A percentile compares a stretch with the other conserved stretches of the same genome.
Conservation (phyloP, 1,140 invertebrate species). For the Schmidtea mediterranea region DNA sequence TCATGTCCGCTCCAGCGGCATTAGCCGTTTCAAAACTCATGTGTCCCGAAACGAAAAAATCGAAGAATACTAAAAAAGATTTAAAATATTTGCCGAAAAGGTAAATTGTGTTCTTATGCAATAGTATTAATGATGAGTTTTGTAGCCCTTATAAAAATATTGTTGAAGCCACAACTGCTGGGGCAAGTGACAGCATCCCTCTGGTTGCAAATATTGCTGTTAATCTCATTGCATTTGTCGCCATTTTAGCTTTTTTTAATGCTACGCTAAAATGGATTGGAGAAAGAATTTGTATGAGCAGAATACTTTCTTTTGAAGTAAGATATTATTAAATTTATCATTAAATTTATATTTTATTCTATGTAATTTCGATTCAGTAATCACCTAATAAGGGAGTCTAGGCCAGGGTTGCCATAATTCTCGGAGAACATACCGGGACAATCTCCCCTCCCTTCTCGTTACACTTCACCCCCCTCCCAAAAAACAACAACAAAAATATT, state of each 20-base stretch:
- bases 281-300: constrained; percentile 36
- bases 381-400: too few species aligned
- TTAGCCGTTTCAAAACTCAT: constrained; percentile 60
- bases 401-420: too few species aligned
- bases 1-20: constrained; percentile 76
- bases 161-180: constrained; percentile 59
- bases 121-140: too few species aligned
- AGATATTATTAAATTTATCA: constrained; percentile 8
- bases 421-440: too few species aligned
- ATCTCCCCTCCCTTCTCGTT: too few species aligned
- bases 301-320: constrained; percentile 29
- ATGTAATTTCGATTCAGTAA: too few species aligned
- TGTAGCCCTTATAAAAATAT: constrained; percentile 50
- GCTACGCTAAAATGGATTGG: constrained; percentile 49
- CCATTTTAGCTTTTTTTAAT: constrained; percentile 55
- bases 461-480: too few species aligned
- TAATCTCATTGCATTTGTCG: constrained; percentile 65
- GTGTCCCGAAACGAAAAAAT: constrained; percentile 55
- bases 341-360: constrained; percentile 5
- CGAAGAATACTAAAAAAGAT: constrained; percentile 9
- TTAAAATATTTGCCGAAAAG: constrained; percentile 9
- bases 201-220: constrained; percentile 59
- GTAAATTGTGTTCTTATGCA: constrained; percentile 8
- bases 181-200: constrained; percentile 49
- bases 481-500: too few species aligned